phyloP scores from a whole-genome alignment of 2,888 invertebrate species.

The Dromius quadrimaculatus region DNA sequence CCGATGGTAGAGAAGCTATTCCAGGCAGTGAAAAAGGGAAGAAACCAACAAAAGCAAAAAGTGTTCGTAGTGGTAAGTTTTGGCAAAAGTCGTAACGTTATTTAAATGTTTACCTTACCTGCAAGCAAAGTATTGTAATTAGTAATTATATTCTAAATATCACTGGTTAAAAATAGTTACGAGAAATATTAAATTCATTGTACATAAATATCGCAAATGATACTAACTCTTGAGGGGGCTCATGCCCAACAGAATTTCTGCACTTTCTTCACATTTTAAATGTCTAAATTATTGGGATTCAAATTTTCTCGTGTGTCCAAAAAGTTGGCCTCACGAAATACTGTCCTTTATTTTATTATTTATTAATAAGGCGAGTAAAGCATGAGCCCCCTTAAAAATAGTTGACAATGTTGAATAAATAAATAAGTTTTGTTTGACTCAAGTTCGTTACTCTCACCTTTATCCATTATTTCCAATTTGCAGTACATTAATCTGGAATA shows the following conservation, averaged over 20 bases:
- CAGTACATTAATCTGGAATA: constrained; percentile 15
- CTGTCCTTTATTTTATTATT: too few species aligned
- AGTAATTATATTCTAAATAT: constrained; percentile 13
- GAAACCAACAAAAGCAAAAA: constrained; percentile 74
- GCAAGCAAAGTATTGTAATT: constrained; percentile 12
- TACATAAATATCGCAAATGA: constrained; percentile 18
- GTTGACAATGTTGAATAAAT: constrained; percentile 28
- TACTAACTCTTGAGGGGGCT: constrained; percentile 10
- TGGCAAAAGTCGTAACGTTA: constrained; percentile 70
- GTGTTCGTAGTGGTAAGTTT: constrained; percentile 77
- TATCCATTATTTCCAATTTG: constrained; percentile 31
- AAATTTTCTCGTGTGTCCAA: too few species aligned
- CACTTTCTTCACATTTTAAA: too few species aligned
- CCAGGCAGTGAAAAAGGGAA: constrained; percentile 70
- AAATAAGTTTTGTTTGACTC: constrained; percentile 26
- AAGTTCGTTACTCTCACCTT: constrained; percentile 40
- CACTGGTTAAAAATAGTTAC: constrained; percentile 8
- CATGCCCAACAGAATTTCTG: too few species aligned
- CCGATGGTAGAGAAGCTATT: constrained; percentile 76
- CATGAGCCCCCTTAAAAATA: too few species aligned
- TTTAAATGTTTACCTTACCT: constrained; percentile 25
- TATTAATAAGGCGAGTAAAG: too few species aligned
- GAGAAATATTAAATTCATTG: constrained; percentile 14
- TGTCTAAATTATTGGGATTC: too few species aligned
- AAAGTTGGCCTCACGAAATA: too few species aligned